These are phyloP conservation scores for Anoplolepis gracilipes DNA, from an alignment of 1,140 invertebrate genomes.

Conservation along the genomic window DNA sequence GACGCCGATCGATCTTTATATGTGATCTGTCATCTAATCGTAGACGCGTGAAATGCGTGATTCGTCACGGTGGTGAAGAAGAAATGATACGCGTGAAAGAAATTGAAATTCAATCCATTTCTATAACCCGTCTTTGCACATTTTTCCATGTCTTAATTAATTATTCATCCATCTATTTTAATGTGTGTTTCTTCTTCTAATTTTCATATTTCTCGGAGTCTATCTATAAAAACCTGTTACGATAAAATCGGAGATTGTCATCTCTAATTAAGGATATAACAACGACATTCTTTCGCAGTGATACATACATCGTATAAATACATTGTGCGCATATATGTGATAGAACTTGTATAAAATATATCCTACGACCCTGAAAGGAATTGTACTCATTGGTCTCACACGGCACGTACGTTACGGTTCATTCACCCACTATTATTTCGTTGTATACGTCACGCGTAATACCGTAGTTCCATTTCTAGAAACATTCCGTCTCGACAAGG, in stretches of 20 bases:
- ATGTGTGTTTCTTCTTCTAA: not conserved
- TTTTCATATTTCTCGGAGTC: not conserved
- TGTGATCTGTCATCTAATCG: not conserved
- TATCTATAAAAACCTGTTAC: not conserved
- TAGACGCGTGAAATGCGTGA: not conserved
- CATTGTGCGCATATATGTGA: not conserved
- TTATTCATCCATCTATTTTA: not conserved
- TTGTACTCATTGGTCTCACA: not conserved
- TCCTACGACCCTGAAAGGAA: slow-evolving; percentile 3
- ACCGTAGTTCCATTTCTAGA: not conserved
- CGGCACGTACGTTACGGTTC: slow-evolving; percentile 23
- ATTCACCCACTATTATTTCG: slow-evolving; percentile 37
- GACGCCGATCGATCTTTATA: not conserved
- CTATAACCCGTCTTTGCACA: not conserved
- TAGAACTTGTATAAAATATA: not conserved
- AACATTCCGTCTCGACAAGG: not conserved
- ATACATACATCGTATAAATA: not conserved
- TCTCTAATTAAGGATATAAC: not conserved
- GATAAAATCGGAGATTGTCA: not conserved
- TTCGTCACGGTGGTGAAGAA: not conserved
- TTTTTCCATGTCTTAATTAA: not conserved
- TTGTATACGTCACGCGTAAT: not conserved
- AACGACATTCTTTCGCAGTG: not conserved
- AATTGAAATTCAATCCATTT: not conserved
- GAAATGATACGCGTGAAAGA: not conserved